These are phyloP conservation scores for Montipora capricornis DNA, from an alignment of 64 coral and sea anemone species.

Conservation along the genomic window DNA sequence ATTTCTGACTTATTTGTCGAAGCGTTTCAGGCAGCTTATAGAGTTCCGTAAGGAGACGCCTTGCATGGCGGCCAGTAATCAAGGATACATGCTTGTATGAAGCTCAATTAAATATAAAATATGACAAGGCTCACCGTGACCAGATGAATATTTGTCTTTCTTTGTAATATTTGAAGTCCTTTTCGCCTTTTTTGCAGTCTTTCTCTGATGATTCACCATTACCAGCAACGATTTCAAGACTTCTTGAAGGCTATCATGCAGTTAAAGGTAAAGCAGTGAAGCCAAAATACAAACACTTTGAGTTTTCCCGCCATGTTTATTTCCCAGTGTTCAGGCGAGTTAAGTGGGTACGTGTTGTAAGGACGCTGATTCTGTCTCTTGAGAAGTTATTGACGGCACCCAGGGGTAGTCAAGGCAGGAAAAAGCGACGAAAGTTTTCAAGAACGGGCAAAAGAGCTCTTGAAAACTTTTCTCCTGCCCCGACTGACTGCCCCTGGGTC, in stretches of 20 bases:
- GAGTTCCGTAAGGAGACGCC: too few relatives aligned
- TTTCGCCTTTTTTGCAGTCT: slow-evolving; percentile 60
- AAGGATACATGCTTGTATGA: too few relatives aligned
- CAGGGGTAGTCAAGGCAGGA: too few relatives aligned
- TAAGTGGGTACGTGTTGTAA: too few relatives aligned
- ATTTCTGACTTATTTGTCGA: too few relatives aligned
- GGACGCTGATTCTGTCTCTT: too few relatives aligned
- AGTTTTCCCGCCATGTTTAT: slow-evolving; percentile 97
- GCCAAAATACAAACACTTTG: slow-evolving; percentile 4
- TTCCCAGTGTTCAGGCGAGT: slow-evolving; percentile 51
- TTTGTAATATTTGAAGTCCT: not conserved
- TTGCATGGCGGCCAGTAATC: too few relatives aligned
- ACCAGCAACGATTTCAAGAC: not conserved
- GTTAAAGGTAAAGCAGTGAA: not conserved
- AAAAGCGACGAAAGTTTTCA: not conserved
- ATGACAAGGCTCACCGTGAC: not conserved
- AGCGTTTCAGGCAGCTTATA: too few relatives aligned
- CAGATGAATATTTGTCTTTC: not conserved
- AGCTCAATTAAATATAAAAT: not conserved
- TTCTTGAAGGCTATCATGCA: not conserved
- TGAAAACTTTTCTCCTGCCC: too few relatives aligned
- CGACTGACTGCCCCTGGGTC: too few relatives aligned
- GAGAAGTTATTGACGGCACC: too few relatives aligned
- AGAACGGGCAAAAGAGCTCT: too few relatives aligned
- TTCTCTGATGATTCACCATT: slow-evolving; percentile 74